These are phyloP conservation scores for Probosciger aterrimus DNA, from an alignment of 2,113 vertebrate species.

Conservation along the genomic window DNA sequence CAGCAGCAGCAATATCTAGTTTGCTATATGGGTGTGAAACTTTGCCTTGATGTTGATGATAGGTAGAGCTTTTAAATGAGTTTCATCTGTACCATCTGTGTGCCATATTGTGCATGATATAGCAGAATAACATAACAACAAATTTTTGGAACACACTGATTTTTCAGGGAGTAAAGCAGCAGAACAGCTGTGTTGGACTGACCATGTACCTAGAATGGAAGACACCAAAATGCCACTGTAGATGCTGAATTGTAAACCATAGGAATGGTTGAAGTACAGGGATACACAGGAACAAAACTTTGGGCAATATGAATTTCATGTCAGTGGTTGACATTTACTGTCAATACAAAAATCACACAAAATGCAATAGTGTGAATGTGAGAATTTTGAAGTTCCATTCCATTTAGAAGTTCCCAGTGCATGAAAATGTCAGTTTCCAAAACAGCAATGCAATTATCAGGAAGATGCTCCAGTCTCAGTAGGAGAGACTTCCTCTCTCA, in stretches of 20 bases:
- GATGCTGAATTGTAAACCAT: neutral
- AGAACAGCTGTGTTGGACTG: neutral
- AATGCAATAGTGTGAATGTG: neutral
- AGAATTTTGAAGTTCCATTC: neutral
- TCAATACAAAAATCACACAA: neutral
- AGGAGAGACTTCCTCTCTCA: neutral
- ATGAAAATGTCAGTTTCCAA: neutral
- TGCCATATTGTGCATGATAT: neutral
- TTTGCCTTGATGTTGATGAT: neutral
- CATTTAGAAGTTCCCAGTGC: neutral
- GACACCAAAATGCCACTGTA: neutral
- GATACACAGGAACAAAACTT: neutral
- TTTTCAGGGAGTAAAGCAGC: neutral
- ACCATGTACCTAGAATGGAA: neutral
- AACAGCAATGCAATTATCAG: rapidly evolving
- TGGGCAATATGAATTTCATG: neutral
- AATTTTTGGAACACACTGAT: neutral
- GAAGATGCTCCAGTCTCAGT: neutral
- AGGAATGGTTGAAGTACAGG: neutral
- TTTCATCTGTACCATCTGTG: neutral
- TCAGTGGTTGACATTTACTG: neutral
- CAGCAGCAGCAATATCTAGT: neutral
- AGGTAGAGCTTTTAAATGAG: neutral
- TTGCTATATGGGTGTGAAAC: neutral
- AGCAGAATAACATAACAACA: neutral